phyloP scores from a whole-genome alignment of 1,140 invertebrate species.

The Scaptomyza graminum region DNA sequence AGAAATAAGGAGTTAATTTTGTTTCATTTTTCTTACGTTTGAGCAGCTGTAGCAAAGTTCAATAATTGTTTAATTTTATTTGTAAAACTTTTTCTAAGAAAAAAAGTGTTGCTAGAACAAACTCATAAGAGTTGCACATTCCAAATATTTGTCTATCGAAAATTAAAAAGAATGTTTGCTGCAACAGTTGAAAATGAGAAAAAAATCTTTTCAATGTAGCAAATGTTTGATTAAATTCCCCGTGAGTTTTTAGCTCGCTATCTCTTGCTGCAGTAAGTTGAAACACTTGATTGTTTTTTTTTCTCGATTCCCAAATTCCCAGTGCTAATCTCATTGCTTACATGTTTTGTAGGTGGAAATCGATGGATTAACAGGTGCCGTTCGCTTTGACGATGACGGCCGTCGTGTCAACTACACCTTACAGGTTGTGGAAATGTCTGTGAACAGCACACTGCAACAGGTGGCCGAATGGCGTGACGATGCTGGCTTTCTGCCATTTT shows the following conservation, averaged over 20 bases:
- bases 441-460: conserved; percentile 93
- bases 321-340: conserved; percentile 44
- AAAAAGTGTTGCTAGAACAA: conserved; percentile 5
- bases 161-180: conserved; percentile 22
- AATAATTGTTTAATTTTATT: conserved; percentile 12
- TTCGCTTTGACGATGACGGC: conserved; percentile 94
- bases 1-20: not conserved
- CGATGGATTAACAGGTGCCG: conserved; percentile 95
- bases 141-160: conserved; percentile 34
- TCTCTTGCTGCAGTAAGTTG: conserved; percentile 5
- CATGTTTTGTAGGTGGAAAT: conserved; percentile 90
- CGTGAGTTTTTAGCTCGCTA: not conserved
- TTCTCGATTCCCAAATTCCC: not conserved
- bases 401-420: conserved; percentile 94
- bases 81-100: conserved; percentile 8
- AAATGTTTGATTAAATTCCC: conserved; percentile 9
- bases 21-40: no score
- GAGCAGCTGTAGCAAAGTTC: no score
- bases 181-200: conserved; percentile 2
- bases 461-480: conserved; percentile 96
- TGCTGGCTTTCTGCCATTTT: conserved; percentile 89
- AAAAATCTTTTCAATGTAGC: not conserved
- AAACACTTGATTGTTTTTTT: not conserved
- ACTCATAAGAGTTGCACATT: conserved; percentile 15
- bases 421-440: conserved; percentile 96